These are phyloP conservation scores for Hydrolagus colliei DNA, from an alignment of 2,797 vertebrate genomes.

Conservation along the genomic window DNA sequence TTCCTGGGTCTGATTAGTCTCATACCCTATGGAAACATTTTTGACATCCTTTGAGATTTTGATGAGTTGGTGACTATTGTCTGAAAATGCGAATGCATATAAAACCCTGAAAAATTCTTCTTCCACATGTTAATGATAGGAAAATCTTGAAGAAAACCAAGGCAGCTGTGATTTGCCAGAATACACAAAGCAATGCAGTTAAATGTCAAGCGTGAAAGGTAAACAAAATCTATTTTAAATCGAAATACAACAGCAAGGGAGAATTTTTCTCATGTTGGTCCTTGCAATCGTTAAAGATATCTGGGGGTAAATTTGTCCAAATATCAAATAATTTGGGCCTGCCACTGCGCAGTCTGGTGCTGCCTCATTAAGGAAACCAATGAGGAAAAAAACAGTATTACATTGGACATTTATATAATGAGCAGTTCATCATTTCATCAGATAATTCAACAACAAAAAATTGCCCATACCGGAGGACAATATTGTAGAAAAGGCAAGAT, in stretches of 20 bases:
- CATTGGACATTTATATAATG: too few relatives aligned
- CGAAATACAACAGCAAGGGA: neutral
- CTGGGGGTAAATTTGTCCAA: too few relatives aligned
- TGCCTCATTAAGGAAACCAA: too few relatives aligned
- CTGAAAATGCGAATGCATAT: neutral
- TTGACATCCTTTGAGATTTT: neutral
- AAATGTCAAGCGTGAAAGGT: neutral
- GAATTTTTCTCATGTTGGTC: too few relatives aligned
- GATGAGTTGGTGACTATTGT: neutral
- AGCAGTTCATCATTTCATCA: too few relatives aligned
- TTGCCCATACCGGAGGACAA: too few relatives aligned
- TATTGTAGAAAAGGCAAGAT: too few relatives aligned
- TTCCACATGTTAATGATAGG: neutral
- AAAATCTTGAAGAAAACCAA: neutral
- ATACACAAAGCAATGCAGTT: neutral
- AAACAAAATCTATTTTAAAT: neutral
- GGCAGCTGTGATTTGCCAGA: neutral
- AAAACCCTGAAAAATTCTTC: neutral
- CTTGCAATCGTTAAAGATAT: too few relatives aligned
- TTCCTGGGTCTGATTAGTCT: neutral
- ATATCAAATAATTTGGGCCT: too few relatives aligned
- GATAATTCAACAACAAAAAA: too few relatives aligned
- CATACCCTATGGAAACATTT: slow-evolving; percentile 16
- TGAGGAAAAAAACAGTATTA: too few relatives aligned
- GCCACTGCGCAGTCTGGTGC: too few relatives aligned